Evolutionary conservation across 2,113 vertebrate species (phyloP).

Genomic region (Poeciliopsis turrubarensis): DNA sequence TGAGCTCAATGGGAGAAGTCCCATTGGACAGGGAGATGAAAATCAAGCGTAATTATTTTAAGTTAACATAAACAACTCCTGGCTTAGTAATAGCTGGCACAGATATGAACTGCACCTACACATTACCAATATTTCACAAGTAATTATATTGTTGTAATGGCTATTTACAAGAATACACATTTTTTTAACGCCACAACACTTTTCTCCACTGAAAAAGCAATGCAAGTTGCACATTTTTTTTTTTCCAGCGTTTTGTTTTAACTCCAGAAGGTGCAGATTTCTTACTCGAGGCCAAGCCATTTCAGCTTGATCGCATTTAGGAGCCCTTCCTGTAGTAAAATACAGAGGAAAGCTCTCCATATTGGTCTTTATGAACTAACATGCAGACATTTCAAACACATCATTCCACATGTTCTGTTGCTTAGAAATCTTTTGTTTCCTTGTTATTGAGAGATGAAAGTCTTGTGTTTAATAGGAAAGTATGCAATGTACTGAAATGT

Average conservation of each 20-base stretch:
- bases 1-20: no score
- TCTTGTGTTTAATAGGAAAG: background rate
- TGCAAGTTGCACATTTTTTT: background rate
- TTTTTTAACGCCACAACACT: background rate
- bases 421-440: background rate
- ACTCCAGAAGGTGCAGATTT: background rate
- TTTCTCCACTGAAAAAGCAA: background rate
- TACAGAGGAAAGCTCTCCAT: background rate
- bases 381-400: background rate
- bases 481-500: background rate
- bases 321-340: background rate
- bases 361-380: background rate
- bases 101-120: background rate
- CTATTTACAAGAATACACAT: background rate
- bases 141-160: background rate
- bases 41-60: background rate
- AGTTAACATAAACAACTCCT: conserved; percentile 3
- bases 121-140: conserved; percentile 5
- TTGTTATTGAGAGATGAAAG: background rate
- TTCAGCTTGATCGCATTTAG: background rate
- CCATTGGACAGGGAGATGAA: no score
- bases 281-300: background rate
- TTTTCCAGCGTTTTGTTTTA: background rate
- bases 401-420: no score
- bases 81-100: background rate